A percentile compares a stretch with the other conserved stretches of the same genome.
Conservation (phyloP, 2,888 invertebrate genomes). For the Noctuana brunneofusca region DNA sequence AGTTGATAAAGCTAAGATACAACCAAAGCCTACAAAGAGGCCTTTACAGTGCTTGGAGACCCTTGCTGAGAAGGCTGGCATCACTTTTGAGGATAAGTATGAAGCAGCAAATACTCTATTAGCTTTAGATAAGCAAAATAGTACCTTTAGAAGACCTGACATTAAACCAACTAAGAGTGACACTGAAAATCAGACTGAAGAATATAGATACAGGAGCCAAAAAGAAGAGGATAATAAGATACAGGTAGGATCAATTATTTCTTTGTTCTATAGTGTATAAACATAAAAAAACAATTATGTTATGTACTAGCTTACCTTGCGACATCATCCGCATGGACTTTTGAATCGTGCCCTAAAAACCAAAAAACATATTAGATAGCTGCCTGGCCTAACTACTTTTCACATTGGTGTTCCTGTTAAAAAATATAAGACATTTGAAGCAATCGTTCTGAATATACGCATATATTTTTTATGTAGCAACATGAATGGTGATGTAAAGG, state of each 20-base stretch:
- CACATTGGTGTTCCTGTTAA: too few species aligned
- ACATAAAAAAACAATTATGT: too few species aligned
- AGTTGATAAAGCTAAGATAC: constrained; percentile 61
- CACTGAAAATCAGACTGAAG: constrained; percentile 64
- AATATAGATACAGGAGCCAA: constrained; percentile 69
- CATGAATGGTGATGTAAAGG: too few species aligned
- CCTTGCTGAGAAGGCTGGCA: constrained; percentile 88
- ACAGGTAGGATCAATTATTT: constrained; percentile 51
- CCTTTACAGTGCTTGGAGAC: constrained; percentile 87
- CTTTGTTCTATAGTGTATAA: neutral
- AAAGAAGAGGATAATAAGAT: constrained; percentile 78
- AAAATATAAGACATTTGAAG: too few species aligned
- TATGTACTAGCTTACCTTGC: too few species aligned
- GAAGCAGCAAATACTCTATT: constrained; percentile 86
- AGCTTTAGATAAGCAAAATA: constrained; percentile 86
- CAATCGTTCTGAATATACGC: too few species aligned
- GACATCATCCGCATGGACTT: too few species aligned
- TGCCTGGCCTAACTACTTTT: too few species aligned
- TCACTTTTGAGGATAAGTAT: constrained; percentile 89
- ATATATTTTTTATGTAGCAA: too few species aligned
- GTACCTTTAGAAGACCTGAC: constrained; percentile 68
- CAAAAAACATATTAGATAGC: too few species aligned
- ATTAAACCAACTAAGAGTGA: constrained; percentile 70
- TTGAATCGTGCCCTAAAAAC: too few species aligned
- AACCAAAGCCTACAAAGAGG: constrained; percentile 61